Evolutionary conservation across 2,113 vertebrate species (phyloP).

Genomic region (Chlorocebus sabaeus): DNA sequence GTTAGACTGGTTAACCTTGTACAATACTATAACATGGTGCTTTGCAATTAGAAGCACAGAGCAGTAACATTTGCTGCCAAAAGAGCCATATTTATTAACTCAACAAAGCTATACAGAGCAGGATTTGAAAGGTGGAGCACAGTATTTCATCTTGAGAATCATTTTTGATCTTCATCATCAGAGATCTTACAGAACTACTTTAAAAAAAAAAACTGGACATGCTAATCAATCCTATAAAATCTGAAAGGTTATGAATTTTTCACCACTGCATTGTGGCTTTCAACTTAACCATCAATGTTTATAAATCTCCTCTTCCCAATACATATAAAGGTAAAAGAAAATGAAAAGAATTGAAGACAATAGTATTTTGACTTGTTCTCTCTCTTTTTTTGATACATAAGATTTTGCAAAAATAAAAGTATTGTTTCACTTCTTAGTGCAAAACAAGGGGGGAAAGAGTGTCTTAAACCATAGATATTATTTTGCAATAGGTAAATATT

Average conservation of each 20-base stretch:
- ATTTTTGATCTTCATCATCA: slow-evolving; percentile 59
- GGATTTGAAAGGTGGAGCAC: slow-evolving; percentile 50
- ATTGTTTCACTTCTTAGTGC: not conserved
- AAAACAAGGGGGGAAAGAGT: not conserved
- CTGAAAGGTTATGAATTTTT: slow-evolving; percentile 57
- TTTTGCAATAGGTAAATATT: slow-evolving; percentile 14
- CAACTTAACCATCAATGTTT: slow-evolving; percentile 65
- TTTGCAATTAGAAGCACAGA: slow-evolving; percentile 49
- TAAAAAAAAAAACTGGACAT: slow-evolving; percentile 13
- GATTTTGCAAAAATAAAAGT: not conserved
- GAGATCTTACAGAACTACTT: slow-evolving; percentile 21
- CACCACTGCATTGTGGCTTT: slow-evolving; percentile 44
- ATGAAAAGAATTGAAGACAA: slow-evolving; percentile 32
- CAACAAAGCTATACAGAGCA: slow-evolving; percentile 46
- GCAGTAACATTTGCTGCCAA: slow-evolving; percentile 48
- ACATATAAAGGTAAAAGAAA: slow-evolving; percentile 34
- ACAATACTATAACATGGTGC: not conserved
- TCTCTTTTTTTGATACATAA: not conserved
- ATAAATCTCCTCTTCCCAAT: slow-evolving; percentile 39
- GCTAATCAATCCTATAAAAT: slow-evolving; percentile 63
- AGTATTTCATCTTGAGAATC: slow-evolving; percentile 62
- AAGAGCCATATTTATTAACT: slow-evolving; percentile 66
- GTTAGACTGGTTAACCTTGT: slow-evolving; percentile 64
- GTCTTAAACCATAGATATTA: not conserved
- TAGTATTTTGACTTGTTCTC: slow-evolving; percentile 14